phyloP scores from a whole-genome alignment of 2,113 vertebrate species.

The Oryzias curvinotus region DNA sequence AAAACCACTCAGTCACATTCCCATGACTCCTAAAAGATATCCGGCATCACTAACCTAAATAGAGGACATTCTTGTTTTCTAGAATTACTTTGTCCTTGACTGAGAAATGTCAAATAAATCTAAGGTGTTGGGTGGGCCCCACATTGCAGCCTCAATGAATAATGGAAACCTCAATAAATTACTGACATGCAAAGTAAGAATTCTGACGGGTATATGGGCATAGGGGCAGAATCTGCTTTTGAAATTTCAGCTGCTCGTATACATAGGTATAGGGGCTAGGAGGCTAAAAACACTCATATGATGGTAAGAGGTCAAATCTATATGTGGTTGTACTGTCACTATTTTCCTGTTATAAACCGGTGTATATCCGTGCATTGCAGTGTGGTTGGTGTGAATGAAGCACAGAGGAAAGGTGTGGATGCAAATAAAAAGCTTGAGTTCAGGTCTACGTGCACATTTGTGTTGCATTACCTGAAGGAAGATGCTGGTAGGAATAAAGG shows the following conservation, averaged over 20 bases:
- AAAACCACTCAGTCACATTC: not conserved
- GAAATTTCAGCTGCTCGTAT: conserved; percentile 32
- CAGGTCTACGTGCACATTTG: not conserved
- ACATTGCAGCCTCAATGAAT: conserved; percentile 4
- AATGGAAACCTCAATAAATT: conserved; percentile 25
- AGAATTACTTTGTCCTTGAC: conserved; percentile 9
- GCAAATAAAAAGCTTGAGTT: not conserved
- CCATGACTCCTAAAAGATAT: not conserved
- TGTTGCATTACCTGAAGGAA: conserved; percentile 71
- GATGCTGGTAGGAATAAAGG: conserved; percentile 71
- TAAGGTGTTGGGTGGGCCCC: not conserved
- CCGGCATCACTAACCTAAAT: not conserved
- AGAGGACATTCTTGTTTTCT: not conserved
- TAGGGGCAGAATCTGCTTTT: conserved; percentile 62
- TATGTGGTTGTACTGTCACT: not conserved
- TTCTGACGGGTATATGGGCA: conserved; percentile 36
- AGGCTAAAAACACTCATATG: conserved; percentile 16
- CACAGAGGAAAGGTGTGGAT: not conserved
- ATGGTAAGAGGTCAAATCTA: conserved; percentile 5
- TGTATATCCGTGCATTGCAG: not conserved
- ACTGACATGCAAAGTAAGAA: conserved; percentile 28
- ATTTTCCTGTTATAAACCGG: not conserved
- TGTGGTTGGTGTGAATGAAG: not conserved
- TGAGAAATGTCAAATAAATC: conserved; percentile 29
- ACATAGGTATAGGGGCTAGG: conserved; percentile 20